Evolutionary conservation across 2,113 vertebrate genomes (phyloP).

Genomic region (Varanus komodoensis): DNA sequence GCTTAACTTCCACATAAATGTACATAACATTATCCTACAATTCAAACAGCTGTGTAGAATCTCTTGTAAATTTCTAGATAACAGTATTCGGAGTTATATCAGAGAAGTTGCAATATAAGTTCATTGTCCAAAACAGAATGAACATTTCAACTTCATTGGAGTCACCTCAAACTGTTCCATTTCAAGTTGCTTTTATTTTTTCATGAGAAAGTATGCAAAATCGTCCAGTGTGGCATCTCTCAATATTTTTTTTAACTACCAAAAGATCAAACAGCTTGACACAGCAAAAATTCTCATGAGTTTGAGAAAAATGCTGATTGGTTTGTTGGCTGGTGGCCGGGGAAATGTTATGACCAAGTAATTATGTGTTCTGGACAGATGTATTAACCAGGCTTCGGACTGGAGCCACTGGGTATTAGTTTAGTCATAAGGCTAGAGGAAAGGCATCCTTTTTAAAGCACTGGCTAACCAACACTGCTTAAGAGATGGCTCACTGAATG

Average conservation of each 20-base stretch:
- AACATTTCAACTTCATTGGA: conserved; percentile 64
- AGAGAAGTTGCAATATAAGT: conserved; percentile 46
- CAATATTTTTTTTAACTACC: conserved; percentile 81
- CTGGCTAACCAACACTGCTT: conserved; percentile 79
- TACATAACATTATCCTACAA: neutral
- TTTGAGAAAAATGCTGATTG: conserved; percentile 83
- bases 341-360: conserved; percentile 91
- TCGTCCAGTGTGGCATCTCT: conserved; percentile 76
- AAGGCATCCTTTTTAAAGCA: conserved; percentile 84
- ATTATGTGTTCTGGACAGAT: conserved; percentile 93
- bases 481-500: conserved; percentile 79
- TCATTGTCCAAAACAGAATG: conserved; percentile 36
- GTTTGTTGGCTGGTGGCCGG: conserved; percentile 86
- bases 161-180: conserved; percentile 75
- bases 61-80: conserved; percentile 22
- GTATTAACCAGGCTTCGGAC: conserved; percentile 91
- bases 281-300: conserved; percentile 85
- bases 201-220: conserved; percentile 81
- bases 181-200: conserved; percentile 82
- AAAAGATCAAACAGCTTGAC: conserved; percentile 91
- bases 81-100: conserved; percentile 44
- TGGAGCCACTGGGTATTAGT: conserved; percentile 95
- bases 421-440: conserved; percentile 85
- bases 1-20: neutral
- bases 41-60: neutral